Percentiles rank a stretch among this genome's conserved stretches.
Evolutionary conservation across 2,113 vertebrate species (phyloP).

Genomic region (Nipponia nippon): DNA sequence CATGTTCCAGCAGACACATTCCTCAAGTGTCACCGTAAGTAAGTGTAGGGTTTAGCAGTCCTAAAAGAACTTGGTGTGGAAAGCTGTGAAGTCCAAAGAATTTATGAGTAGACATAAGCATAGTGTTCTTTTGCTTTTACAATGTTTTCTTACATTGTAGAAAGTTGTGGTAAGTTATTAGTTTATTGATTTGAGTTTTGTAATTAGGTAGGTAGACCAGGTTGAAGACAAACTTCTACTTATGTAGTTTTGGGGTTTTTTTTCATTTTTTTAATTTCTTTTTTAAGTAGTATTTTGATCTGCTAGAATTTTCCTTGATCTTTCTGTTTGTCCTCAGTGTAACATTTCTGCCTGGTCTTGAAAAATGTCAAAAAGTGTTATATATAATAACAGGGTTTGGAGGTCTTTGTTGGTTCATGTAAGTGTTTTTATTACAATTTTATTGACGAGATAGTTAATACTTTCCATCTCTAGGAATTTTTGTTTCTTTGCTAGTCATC

Average conservation of each 20-base stretch:
- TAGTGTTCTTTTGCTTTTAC: not conserved
- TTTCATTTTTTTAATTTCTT: too few species aligned
- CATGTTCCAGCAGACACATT: not conserved
- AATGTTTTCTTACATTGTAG: not conserved
- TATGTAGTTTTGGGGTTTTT: too few species aligned
- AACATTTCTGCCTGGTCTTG: not conserved
- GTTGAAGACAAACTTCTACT: not conserved
- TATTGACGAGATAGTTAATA: not conserved
- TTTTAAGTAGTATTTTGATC: not conserved
- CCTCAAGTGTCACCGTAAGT: not conserved
- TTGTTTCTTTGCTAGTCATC: not conserved
- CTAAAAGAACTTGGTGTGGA: not conserved
- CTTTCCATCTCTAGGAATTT: not conserved
- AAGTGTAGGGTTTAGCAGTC: accelerated
- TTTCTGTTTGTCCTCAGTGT: not conserved
- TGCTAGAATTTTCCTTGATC: not conserved
- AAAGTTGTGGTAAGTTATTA: not conserved
- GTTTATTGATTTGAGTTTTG: not conserved
- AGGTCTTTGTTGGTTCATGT: not conserved
- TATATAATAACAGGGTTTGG: not conserved
- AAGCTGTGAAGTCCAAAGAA: not conserved
- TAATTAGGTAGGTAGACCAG: not conserved
- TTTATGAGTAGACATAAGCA: not conserved
- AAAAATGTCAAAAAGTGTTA: not conserved
- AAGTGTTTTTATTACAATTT: not conserved